Conservation (phyloP, 1,140 invertebrate genomes). For the Oryzaephilus surinamensis region DNA sequence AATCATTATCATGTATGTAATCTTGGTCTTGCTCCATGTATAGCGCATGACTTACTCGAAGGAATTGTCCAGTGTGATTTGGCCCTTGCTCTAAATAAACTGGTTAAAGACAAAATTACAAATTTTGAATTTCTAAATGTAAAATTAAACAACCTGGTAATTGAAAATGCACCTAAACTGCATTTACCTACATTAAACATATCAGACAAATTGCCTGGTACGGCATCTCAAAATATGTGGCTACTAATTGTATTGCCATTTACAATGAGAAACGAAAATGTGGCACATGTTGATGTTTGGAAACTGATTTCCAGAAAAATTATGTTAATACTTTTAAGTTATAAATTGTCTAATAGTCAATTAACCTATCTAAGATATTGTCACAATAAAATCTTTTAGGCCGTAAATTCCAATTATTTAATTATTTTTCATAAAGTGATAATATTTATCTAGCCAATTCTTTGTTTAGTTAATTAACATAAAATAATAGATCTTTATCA, state of each 20-base stretch:
- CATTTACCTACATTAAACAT: conserved; percentile 7
- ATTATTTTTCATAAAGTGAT: too few relatives aligned
- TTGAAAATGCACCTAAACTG: conserved; percentile 1
- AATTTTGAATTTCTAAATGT: background rate
- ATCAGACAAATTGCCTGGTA: conserved; percentile 6
- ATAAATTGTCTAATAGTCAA: conserved; percentile 9
- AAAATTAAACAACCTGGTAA: background rate
- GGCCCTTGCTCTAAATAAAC: conserved; percentile 9
- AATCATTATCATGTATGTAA: conserved; percentile 22
- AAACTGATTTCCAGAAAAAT: conserved; percentile 9
- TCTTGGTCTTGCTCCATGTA: conserved; percentile 21
- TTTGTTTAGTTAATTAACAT: too few relatives aligned
- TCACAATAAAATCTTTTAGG: too few relatives aligned
- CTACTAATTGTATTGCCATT: conserved; percentile 10
- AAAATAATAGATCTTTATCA: too few relatives aligned
- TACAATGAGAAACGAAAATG: background rate
- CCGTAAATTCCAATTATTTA: too few relatives aligned
- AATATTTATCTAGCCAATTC: too few relatives aligned
- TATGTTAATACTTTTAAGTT: background rate
- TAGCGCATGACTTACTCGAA: conserved; percentile 20
- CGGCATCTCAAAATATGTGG: conserved; percentile 9
- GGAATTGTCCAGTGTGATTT: conserved; percentile 17
- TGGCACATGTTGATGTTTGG: background rate
- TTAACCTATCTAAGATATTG: conserved; percentile 5
- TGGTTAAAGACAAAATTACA: too few relatives aligned